Evolutionary conservation across 2,113 vertebrate genomes (phyloP).

Genomic region (Nothobranchius furzeri): DNA sequence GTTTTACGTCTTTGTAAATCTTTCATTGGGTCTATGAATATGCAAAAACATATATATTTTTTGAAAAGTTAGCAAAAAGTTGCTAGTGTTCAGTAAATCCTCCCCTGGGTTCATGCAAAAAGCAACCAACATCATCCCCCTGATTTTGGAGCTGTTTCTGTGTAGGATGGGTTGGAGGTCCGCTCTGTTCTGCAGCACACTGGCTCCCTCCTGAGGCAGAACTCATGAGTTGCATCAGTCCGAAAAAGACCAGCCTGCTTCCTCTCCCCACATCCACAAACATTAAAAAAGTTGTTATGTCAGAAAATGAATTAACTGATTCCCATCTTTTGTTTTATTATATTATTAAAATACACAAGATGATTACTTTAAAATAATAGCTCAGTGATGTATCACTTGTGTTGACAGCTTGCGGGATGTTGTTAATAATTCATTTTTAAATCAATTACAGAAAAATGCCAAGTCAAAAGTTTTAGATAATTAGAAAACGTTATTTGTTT

Average conservation of each 20-base stretch:
- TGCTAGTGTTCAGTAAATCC: conserved; percentile 38
- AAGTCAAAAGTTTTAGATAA: too few species aligned
- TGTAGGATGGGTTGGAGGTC: neutral
- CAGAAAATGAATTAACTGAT: neutral
- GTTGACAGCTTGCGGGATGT: neutral
- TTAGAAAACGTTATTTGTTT: too few species aligned
- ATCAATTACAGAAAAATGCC: too few species aligned
- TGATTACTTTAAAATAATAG: too few species aligned
- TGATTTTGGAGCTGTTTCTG: conserved; percentile 4
- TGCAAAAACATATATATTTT: conserved; percentile 13
- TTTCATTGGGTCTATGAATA: conserved; percentile 35
- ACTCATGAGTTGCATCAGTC: conserved; percentile 27
- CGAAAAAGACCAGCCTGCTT: neutral
- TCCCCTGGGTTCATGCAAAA: conserved; percentile 50
- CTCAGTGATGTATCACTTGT: neutral
- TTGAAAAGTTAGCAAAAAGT: conserved; percentile 30
- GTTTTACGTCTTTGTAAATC: conserved; percentile 11
- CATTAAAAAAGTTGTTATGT: neutral
- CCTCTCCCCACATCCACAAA: neutral
- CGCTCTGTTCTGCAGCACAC: conserved; percentile 56
- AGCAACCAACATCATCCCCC: conserved; percentile 26
- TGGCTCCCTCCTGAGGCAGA: conserved; percentile 64
- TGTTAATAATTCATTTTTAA: too few species aligned
- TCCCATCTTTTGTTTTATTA: neutral
- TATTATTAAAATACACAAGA: too few species aligned